phyloP scores from a whole-genome alignment of 2,797 vertebrate species.

The Labeo calbasu region DNA sequence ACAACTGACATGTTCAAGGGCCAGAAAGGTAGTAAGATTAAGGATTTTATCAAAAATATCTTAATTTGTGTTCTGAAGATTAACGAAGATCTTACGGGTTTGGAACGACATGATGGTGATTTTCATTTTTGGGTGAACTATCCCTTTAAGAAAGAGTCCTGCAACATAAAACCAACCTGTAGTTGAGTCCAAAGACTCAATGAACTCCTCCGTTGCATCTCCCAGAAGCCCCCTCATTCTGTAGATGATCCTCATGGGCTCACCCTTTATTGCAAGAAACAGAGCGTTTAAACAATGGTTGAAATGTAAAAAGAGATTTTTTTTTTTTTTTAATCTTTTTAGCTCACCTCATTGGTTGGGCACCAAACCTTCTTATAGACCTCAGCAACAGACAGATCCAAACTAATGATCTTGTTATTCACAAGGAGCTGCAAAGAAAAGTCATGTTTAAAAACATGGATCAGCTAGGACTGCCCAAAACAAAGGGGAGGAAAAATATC shows the following conservation, averaged over 20 bases:
- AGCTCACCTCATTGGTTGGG: constrained; percentile 92
- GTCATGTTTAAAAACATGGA: not conserved
- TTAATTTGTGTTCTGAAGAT: too few species aligned
- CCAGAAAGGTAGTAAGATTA: too few species aligned
- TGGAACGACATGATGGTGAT: too few species aligned
- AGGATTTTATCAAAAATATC: too few species aligned
- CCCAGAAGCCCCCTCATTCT: constrained; percentile 97
- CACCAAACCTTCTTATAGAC: constrained; percentile 99
- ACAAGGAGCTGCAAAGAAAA: constrained; percentile 87
- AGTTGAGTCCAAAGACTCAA: constrained; percentile 96
- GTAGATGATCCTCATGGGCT: constrained; percentile 99
- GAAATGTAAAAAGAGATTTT: not conserved
- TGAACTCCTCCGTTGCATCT: constrained; percentile 98
- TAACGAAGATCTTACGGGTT: too few species aligned
- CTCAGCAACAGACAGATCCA: constrained; percentile 95
- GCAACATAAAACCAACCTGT: constrained; percentile 81
- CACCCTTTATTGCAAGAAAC: constrained; percentile 79
- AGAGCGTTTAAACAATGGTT: not conserved
- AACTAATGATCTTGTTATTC: constrained; percentile 98
- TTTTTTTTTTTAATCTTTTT: not conserved
- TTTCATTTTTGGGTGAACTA: too few species aligned
- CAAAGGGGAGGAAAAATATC: not conserved
- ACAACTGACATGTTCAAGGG: too few species aligned
- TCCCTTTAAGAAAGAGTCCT: not conserved
- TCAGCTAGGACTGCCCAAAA: not conserved